Conservation (phyloP, 2,797 vertebrate species). For the Babyrousa celebensis region DNA sequence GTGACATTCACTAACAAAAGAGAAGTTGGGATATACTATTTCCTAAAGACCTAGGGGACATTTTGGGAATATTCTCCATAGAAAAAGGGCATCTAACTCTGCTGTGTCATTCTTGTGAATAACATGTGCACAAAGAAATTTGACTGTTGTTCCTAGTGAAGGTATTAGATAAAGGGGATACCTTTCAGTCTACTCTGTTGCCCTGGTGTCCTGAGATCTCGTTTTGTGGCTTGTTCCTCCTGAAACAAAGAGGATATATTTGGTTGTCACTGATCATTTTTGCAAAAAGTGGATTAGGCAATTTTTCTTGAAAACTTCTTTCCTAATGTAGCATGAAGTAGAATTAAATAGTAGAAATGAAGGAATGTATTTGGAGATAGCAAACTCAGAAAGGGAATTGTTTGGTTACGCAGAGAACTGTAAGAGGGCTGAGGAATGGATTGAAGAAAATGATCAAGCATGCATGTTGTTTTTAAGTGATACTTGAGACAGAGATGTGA, state of each 20-base stretch:
- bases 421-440: constrained; percentile 34
- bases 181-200: not conserved
- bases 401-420: constrained; percentile 61
- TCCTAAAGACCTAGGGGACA: not conserved
- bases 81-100: not conserved
- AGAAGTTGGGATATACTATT: not conserved
- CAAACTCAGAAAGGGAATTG: constrained; percentile 65
- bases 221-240: not conserved
- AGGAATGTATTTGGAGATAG: constrained; percentile 71
- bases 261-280: constrained; percentile 37
- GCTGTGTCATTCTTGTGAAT: not conserved
- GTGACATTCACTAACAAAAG: not conserved
- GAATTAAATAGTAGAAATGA: constrained; percentile 68
- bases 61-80: constrained; percentile 10
- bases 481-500: constrained; percentile 69
- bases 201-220: not conserved
- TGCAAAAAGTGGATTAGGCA: constrained; percentile 39
- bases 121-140: not conserved
- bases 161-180: not conserved
- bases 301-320: constrained; percentile 75
- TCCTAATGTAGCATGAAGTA: constrained; percentile 77
- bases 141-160: not conserved
- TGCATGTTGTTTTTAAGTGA: constrained; percentile 85
- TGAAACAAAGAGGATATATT: constrained; percentile 56
- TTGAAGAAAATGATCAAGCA: constrained; percentile 65